Evolutionary conservation across 2,888 invertebrate genomes (phyloP).

Genomic region (Acholoe squamosa): DNA sequence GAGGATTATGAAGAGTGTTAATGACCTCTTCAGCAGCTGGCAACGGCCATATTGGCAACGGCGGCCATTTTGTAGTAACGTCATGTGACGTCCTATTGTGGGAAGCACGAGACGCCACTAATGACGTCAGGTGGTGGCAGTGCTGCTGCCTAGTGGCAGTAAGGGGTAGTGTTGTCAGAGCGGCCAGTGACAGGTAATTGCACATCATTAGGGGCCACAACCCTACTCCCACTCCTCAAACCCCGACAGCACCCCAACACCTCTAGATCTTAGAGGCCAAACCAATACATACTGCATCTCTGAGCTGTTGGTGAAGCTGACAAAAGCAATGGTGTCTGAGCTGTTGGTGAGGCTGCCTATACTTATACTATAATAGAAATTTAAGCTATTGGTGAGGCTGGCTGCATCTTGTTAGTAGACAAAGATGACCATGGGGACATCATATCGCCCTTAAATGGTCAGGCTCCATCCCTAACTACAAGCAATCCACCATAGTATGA

Average conservation of each 20-base stretch:
- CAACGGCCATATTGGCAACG: too few relatives aligned
- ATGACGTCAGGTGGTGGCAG: conserved; percentile 24
- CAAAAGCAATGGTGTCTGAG: too few relatives aligned
- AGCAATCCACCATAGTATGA: neutral
- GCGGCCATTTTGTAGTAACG: neutral
- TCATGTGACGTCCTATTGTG: neutral
- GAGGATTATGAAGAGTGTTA: too few relatives aligned
- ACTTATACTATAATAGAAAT: too few relatives aligned
- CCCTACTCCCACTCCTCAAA: neutral
- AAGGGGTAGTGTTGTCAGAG: neutral
- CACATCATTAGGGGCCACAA: conserved; percentile 19
- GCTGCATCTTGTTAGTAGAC: too few relatives aligned
- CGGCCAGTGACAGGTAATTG: neutral
- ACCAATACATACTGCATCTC: too few relatives aligned
- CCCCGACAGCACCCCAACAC: neutral
- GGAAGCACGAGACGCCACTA: neutral
- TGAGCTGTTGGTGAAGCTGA: too few relatives aligned
- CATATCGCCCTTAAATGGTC: too few relatives aligned
- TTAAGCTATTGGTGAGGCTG: too few relatives aligned
- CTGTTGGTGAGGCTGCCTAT: too few relatives aligned
- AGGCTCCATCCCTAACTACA: neutral
- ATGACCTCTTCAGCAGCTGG: too few relatives aligned
- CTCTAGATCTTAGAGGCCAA: neutral
- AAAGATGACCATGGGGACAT: too few relatives aligned
- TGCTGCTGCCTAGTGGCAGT: neutral